Base-by-base conservation (phyloP, 92 coral and sea anemone species). In the Diadumene lineata region DNA sequence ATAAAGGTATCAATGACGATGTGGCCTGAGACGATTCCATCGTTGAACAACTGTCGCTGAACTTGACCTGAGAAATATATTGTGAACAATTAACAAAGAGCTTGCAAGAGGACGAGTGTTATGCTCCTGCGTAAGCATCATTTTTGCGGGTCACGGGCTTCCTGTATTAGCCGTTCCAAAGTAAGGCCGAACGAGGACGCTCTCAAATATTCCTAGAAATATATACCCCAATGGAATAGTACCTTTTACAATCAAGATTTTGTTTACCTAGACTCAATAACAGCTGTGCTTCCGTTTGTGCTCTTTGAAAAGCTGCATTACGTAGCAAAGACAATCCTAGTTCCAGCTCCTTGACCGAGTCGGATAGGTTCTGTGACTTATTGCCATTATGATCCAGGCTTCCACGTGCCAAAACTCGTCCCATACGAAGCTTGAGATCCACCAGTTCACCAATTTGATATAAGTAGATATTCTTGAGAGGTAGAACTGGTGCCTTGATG, bases 381-480 rank as follows among this genome's bases (percentile, higher is more conserved):
- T 83, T 84, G 17, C 81, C 76, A 44, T 66, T 65, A 23, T 68
- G 66, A 46, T 51, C 88, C 25, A 83, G 64, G 15, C 70, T 56
- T n/a, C 34, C 73, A 38, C 81, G 80, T 25, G 75, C 22, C 38
- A 72, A 34, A 56, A 80, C 66, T 15, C 88, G 78, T 43, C 93
- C 99, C 10, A 89, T 81, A 7, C 99, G 89, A 17, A 96, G 82
- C 67, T 92, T 96, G 56, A 86, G 70, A 73, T 92, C 97, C 60
- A 86, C 85, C 34, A 92, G 51, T 26, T 69, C 79, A 29, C 51
- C 70, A 34, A 84, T 68, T 53, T 92, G 99, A 18, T 77, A 65
- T 15, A 92, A 73, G 81, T 92, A 89, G 79, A 92, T 76, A 79
- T 92, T 82, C 22, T 60, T 73, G 30, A 81, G 67, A 1, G 97